Evolutionary conservation across 2,888 invertebrate species (phyloP).

Genomic region (Pyrgus malvae): DNA sequence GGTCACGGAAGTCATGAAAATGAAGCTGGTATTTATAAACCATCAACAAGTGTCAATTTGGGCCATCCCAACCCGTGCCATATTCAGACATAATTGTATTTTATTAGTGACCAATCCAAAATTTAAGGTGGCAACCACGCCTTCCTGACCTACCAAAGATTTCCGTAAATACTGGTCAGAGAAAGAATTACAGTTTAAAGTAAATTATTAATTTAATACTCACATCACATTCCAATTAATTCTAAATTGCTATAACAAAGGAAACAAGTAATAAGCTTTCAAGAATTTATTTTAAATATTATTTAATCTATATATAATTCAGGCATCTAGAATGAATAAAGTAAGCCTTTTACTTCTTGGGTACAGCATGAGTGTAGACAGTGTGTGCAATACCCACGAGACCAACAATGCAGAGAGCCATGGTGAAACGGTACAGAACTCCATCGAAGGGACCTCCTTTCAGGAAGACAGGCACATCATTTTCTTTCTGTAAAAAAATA

Average conservation of each 20-base stretch:
- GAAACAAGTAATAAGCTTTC: slow-evolving; percentile 6
- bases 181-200: too few relatives aligned
- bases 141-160: too few relatives aligned
- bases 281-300: slow-evolving; percentile 26
- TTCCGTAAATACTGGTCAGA: too few relatives aligned
- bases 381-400: slow-evolving; percentile 63
- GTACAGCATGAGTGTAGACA: slow-evolving; percentile 60
- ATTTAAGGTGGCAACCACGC: too few relatives aligned
- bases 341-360: slow-evolving; percentile 55
- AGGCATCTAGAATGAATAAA: slow-evolving; percentile 17
- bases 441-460: slow-evolving; percentile 81
- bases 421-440: slow-evolving; percentile 69
- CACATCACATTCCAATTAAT: not conserved
- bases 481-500: slow-evolving; percentile 71
- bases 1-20: too few relatives aligned
- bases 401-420: slow-evolving; percentile 63
- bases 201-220: not conserved
- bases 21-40: too few relatives aligned
- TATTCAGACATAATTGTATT: too few relatives aligned
- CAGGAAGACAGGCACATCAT: slow-evolving; percentile 81
- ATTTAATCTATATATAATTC: slow-evolving; percentile 28
- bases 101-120: too few relatives aligned
- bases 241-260: not conserved
- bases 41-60: too few relatives aligned
- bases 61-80: too few relatives aligned